Conservation (phyloP, 2,888 invertebrate genomes). For the Sinhomidia bicolor region DNA sequence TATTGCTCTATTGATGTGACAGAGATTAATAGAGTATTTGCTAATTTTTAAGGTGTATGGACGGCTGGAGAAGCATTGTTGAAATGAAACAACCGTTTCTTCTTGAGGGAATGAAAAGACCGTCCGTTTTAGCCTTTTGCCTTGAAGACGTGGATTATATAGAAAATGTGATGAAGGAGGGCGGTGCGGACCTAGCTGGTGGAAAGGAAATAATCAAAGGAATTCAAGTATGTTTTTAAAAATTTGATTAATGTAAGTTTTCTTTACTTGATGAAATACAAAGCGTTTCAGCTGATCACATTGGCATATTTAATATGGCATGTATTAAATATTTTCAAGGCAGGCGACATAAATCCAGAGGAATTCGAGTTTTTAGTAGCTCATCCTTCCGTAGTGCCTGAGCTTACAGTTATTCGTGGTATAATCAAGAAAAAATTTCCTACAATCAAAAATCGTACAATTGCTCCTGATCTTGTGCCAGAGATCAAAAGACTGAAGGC, state of each 20-base stretch:
- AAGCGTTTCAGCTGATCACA: too few relatives aligned
- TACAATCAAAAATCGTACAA: conserved; percentile 83
- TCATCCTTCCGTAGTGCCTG: conserved; percentile 90
- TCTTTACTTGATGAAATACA: too few relatives aligned
- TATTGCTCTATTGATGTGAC: too few relatives aligned
- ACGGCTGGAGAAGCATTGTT: conserved; percentile 87
- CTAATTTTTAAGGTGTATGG: conserved; percentile 84
- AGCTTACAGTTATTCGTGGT: conserved; percentile 89
- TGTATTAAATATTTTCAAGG: too few relatives aligned
- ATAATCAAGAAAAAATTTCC: conserved; percentile 91
- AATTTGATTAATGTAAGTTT: too few relatives aligned
- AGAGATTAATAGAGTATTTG: too few relatives aligned
- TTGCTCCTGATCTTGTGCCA: conserved; percentile 86
- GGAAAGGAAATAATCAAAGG: conserved; percentile 89
- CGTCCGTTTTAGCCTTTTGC: conserved; percentile 88
- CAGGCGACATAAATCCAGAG: conserved; percentile 81
- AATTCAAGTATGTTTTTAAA: conserved; percentile 85
- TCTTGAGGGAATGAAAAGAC: conserved; percentile 84
- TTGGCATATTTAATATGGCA: too few relatives aligned
- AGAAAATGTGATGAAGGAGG: conserved; percentile 85
- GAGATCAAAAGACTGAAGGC: conserved; percentile 86
- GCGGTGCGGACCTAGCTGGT: conserved; percentile 88
- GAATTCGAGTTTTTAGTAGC: conserved; percentile 90
- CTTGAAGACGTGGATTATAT: conserved; percentile 85
- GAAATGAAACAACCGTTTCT: conserved; percentile 88